A percentile compares a stretch with the other conserved stretches of the same genome.
phyloP scores from a whole-genome alignment of 92 coral and sea anemone genomes.

The Meandrina meandrites region DNA sequence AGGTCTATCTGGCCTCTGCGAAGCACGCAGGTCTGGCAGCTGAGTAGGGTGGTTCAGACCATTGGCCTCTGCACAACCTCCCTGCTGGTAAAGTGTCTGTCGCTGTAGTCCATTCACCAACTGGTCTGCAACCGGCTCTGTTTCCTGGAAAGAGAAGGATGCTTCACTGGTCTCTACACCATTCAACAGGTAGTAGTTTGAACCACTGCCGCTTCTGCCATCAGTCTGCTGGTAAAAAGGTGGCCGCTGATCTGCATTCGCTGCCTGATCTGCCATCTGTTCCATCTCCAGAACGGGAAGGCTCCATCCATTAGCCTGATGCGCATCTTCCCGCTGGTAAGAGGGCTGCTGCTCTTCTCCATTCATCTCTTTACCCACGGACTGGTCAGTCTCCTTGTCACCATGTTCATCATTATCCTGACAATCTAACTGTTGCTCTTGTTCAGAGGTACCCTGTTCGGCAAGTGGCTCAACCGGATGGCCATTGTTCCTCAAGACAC shows the following conservation, averaged over 20 bases:
- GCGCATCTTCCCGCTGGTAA: neutral
- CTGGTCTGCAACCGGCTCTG: neutral
- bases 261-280: neutral
- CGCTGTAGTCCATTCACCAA: neutral
- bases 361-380: neutral
- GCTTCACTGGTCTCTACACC: neutral
- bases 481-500: too few species aligned
- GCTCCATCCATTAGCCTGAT: neutral
- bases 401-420: neutral
- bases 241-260: too few species aligned
- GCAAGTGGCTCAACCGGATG: neutral
- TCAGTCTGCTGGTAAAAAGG: too few species aligned
- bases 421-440: neutral
- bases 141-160: neutral
- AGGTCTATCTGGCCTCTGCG: neutral
- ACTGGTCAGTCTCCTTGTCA: neutral
- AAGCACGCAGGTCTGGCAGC: too few species aligned
- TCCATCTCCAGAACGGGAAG: neutral
- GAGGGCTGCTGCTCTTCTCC: neutral
- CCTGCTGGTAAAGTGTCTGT: neutral
- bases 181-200: neutral
- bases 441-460: neutral
- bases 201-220: neutral
- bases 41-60: neutral
- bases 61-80: neutral